phyloP scores from a whole-genome alignment of 1,140 invertebrate genomes.

The Platyscapa corneri region DNA sequence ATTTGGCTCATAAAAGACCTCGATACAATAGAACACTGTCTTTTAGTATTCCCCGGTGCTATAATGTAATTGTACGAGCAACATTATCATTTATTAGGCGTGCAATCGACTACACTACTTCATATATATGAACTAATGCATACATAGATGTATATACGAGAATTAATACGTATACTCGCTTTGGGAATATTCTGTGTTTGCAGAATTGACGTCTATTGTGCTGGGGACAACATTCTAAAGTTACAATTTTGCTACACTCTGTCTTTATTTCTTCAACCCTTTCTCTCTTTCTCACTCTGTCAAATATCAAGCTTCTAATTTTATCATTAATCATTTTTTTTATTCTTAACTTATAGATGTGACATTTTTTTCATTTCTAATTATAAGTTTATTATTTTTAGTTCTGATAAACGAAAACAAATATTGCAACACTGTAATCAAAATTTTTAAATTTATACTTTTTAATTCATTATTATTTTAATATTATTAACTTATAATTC shows the following conservation, averaged over 20 bases:
- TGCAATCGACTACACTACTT: background rate
- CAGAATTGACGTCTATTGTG: slow-evolving; percentile 36
- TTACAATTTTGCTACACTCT: background rate
- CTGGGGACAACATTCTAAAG: slow-evolving; percentile 12
- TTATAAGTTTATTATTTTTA: too few relatives aligned
- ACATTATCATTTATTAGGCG: background rate
- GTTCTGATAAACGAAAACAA: too few relatives aligned
- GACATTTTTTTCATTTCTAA: too few relatives aligned
- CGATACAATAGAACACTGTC: background rate
- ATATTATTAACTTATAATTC: too few relatives aligned
- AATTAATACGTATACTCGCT: slow-evolving; percentile 3
- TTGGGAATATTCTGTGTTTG: slow-evolving; percentile 29
- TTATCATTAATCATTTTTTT: too few relatives aligned
- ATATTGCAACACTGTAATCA: too few relatives aligned
- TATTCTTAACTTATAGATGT: too few relatives aligned
- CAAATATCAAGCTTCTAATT: too few relatives aligned
- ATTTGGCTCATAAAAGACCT: background rate
- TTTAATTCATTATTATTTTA: too few relatives aligned
- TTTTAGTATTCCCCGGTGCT: background rate
- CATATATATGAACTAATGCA: background rate
- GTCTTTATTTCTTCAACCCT: background rate
- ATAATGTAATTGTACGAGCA: background rate
- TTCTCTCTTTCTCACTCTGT: background rate
- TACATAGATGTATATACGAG: background rate
- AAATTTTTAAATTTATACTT: too few relatives aligned